Percentiles rank a stretch among this genome's conserved stretches.
These are phyloP conservation scores for Cheilosia variabilis DNA, from an alignment of 2,888 invertebrate genomes.

Conservation along the genomic window DNA sequence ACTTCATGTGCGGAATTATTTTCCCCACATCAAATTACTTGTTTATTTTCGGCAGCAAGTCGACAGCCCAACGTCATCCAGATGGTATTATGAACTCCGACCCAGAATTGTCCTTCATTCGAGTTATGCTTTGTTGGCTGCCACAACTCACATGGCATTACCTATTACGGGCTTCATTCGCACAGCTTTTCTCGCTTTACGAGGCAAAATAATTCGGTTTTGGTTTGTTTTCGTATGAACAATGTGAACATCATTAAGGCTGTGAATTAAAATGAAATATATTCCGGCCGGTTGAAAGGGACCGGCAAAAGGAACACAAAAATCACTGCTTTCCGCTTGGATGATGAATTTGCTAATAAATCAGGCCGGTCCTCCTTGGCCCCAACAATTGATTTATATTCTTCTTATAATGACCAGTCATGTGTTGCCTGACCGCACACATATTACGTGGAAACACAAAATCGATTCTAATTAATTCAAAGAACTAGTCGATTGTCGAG, in stretches of 20 bases:
- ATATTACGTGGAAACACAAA: not conserved
- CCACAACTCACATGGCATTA: conserved; percentile 8
- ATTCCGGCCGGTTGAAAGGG: not conserved
- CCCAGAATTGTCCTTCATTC: conserved; percentile 11
- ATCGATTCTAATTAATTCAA: conserved; percentile 1
- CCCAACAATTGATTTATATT: conserved; percentile 6
- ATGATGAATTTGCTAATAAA: conserved; percentile 22
- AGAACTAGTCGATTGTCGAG: not conserved
- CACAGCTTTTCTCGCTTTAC: not conserved
- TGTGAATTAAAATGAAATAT: conserved; percentile 13
- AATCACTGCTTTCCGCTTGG: conserved; percentile 10
- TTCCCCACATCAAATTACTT: conserved; percentile 1
- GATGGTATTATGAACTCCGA: not conserved
- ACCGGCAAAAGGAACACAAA: not conserved
- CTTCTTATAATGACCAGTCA: not conserved
- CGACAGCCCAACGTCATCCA: not conserved
- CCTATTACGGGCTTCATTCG: not conserved
- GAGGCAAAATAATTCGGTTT: conserved; percentile 9
- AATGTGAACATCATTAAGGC: conserved; percentile 29
- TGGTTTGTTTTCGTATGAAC: not conserved
- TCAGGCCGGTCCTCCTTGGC: conserved; percentile 2
- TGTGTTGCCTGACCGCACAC: conserved; percentile 1
- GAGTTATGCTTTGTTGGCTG: too few species aligned
- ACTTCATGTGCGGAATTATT: not conserved
- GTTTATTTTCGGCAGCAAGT: conserved; percentile 1